Evolutionary conservation across 1,140 invertebrate genomes (phyloP), one percentile per base, ranked within the genome.

Genomic region (Euschistus heros): DNA sequence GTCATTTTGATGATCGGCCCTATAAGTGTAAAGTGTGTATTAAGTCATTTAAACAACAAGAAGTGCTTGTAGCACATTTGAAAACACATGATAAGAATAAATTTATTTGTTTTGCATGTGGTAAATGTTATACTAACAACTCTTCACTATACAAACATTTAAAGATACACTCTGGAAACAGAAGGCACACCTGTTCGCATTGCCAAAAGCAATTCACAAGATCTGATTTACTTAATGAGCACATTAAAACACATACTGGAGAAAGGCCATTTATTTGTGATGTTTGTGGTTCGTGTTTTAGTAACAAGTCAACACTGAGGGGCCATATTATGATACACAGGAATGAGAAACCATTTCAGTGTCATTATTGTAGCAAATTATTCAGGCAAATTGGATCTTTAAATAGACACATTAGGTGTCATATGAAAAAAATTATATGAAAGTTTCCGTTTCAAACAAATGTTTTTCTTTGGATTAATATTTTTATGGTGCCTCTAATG

Each of bases 21-120:
- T 81, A 79, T 69, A 72, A 72, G 59, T 83, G 81, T 70, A 74
- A 75, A 62, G 73, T 78, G 18, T 82, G 81, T 65, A 14, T 72
- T 62, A 75, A 74, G 67, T 60, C 72, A 10, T 76, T 76, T 42
- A 68, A 70, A 63, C 37, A 22, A 14, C 33, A 33, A 17, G 46
- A 63, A 5, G n/a, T 44, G 50, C 50, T 54, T 20, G 17, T 17
- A 1, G 8, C 50, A 54, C 50, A 54, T 26, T 20, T 54, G 24
- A 54, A 17, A 54, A 54, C 50, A 10, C 50, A 54, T 54, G 50
- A 26, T 7, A 17, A 54, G n/a, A 54, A 54, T 20, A 20, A 22
- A 26, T 54, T 54, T 6, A 54, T 26, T 26, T 54, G 50, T 54
- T 13, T 7, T 7, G n/a, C 18, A 10, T 54, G 50, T 26, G 50